Conservation (phyloP, 2,113 vertebrate genomes). For the Apus apus region DNA sequence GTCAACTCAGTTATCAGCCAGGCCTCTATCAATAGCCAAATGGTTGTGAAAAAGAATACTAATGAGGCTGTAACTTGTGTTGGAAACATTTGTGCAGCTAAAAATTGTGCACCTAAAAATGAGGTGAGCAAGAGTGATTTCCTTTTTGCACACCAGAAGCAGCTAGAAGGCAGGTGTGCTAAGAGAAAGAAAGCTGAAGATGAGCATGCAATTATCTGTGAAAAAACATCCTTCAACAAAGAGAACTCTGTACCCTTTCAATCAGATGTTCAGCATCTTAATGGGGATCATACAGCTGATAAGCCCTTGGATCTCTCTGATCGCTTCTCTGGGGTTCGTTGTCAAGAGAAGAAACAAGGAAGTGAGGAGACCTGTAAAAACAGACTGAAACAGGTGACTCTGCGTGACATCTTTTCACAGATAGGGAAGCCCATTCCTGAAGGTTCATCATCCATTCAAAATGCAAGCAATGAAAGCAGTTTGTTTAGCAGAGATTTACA, state of each 20-base stretch:
- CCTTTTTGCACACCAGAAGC: conserved; percentile 20
- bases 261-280: neutral
- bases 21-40: conserved; percentile 56
- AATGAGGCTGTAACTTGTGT: conserved; percentile 46
- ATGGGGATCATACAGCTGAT: conserved; percentile 67
- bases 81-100: conserved; percentile 1
- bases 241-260: conserved; percentile 72
- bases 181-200: conserved; percentile 79
- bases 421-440: conserved; percentile 64
- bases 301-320: conserved; percentile 83
- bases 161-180: conserved; percentile 51
- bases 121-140: conserved; percentile 6
- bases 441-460: conserved; percentile 35
- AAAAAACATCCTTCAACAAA: conserved; percentile 74
- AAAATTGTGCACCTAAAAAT: conserved; percentile 47
- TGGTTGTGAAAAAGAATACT: conserved; percentile 59
- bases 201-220: conserved; percentile 49
- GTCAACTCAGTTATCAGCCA: conserved; percentile 65
- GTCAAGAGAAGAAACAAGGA: conserved; percentile 71
- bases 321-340: conserved; percentile 66
- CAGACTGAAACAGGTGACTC: conserved; percentile 71
- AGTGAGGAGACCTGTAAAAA: conserved; percentile 66
- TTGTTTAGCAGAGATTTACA: conserved; percentile 47
- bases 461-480: conserved; percentile 29
- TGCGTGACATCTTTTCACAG: conserved; percentile 63